These are phyloP conservation scores for Anguilla japonica DNA, from an alignment of 2,113 vertebrate species.

Conservation along the genomic window DNA sequence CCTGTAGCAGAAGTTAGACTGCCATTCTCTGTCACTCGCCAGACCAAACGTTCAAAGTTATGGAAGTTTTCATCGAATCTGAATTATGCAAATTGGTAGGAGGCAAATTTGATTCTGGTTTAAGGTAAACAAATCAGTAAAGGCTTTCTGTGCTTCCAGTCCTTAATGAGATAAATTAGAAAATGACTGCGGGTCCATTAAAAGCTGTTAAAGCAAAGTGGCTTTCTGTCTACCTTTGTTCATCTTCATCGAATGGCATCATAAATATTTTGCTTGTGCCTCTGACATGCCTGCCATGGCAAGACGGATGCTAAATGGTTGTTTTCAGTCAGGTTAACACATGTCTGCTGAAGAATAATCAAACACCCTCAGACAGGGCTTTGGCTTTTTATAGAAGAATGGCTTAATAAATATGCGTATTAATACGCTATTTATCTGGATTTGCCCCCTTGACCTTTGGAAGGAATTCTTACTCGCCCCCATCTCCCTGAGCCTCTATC, in stretches of 20 bases:
- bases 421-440: too few species aligned
- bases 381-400: too few species aligned
- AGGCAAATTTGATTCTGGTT: neutral
- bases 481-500: too few species aligned
- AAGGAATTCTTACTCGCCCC: too few species aligned
- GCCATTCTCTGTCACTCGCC: constrained; percentile 17
- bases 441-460: too few species aligned
- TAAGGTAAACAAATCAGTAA: constrained; percentile 10
- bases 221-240: neutral
- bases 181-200: neutral
- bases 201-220: neutral
- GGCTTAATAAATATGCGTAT: too few species aligned
- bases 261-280: neutral
- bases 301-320: neutral
- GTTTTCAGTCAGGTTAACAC: neutral
- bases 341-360: neutral
- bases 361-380: neutral
- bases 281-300: neutral
- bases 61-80: constrained; percentile 17
- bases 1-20: constrained; percentile 25
- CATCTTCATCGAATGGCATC: neutral
- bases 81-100: constrained; percentile 19
- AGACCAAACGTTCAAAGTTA: neutral
- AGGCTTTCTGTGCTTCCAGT: neutral
- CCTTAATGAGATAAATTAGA: constrained; percentile 8